Conservation (phyloP, 2,888 invertebrate species). For the Drosophila incognita region DNA sequence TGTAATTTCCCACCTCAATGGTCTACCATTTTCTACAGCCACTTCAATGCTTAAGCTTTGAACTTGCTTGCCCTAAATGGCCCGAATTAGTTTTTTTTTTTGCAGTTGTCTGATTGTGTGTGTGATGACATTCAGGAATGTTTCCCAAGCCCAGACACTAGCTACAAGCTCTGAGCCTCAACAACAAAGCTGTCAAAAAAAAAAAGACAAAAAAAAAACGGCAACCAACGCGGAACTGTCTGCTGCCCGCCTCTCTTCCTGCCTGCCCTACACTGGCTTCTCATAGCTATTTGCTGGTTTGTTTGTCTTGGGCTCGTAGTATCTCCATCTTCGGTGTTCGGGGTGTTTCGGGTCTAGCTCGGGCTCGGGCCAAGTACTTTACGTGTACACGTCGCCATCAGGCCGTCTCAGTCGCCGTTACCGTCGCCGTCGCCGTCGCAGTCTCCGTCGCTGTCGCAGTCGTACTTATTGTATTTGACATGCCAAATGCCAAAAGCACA, state of each 20-base stretch:
- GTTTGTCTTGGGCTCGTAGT: constrained; percentile 57
- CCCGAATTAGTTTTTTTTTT: constrained; percentile 57
- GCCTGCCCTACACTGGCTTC: background rate
- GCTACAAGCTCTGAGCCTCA: constrained; percentile 46
- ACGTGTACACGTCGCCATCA: constrained; percentile 43
- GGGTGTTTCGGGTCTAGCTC: constrained; percentile 42
- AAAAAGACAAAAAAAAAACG: constrained; percentile 28
- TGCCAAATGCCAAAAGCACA: constrained; percentile 82
- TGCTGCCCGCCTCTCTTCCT: background rate
- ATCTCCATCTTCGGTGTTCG: constrained; percentile 56
- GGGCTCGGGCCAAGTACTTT: constrained; percentile 44
- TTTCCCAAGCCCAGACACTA: constrained; percentile 56
- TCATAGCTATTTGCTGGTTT: constrained; percentile 43
- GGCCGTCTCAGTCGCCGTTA: constrained; percentile 35
- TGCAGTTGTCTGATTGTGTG: constrained; percentile 25
- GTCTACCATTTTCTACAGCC: constrained; percentile 27
- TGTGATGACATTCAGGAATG: constrained; percentile 65
- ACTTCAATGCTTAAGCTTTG: constrained; percentile 52
- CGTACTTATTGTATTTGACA: constrained; percentile 80
- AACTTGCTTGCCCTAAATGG: constrained; percentile 62
- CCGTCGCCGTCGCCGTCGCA: constrained; percentile 10
- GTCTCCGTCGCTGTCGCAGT: constrained; percentile 30
- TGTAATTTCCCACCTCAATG: constrained; percentile 43
- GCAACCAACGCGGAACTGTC: constrained; percentile 61
- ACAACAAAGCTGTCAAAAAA: constrained; percentile 66